Evolutionary conservation across 2,888 invertebrate genomes (phyloP), one percentile per base, ranked within the genome.

Genomic region (Lagria hirta): DNA sequence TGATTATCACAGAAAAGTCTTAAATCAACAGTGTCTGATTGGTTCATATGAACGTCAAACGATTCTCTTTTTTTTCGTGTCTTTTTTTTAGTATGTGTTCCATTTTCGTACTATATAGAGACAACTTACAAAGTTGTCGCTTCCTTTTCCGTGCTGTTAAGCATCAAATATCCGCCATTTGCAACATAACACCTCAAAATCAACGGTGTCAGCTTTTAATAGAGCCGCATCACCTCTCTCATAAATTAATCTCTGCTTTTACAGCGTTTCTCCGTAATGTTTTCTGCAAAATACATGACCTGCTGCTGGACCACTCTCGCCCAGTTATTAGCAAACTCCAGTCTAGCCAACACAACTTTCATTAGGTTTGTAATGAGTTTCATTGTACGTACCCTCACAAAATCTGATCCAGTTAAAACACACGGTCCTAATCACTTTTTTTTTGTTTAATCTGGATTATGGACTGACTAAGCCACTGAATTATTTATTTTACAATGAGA

Each of bases 221-320:
- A n/a, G n/a, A n/a, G n/a, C 37, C 20, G 41, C 26, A 46, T 41
- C 41, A 46, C n/a, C 20, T 26, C 41, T 26, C 46, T 46, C 27
- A 46, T 46, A 41, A 46, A 46, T 46, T 46, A 46, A 46, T 46
- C 46, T 23, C 35, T n/a, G 40, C 30, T 30, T 41, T 41, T 33
- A 34, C 45, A 40, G 38, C 21, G 17, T 45, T n/a, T 33, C 35
- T 32, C 22, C 13, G 40, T 40, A 40, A 45, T 40, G 40, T 34
- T 32, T 29, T 33, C 40, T 44, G 38, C 27, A 44, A 44, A 21
- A 44, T 38, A 20, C 44, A 44, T 38, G 38, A 38, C 27, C 10
- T 16, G n/a, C n/a, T n/a, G n/a, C n/a, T n/a, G 32, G 30, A 18
- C 30, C 30, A 40, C 30, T 32, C 38, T 38, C 29, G 38, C 30